phyloP scores from a whole-genome alignment of 2,113 vertebrate species.

The Bujurquina vittata region DNA sequence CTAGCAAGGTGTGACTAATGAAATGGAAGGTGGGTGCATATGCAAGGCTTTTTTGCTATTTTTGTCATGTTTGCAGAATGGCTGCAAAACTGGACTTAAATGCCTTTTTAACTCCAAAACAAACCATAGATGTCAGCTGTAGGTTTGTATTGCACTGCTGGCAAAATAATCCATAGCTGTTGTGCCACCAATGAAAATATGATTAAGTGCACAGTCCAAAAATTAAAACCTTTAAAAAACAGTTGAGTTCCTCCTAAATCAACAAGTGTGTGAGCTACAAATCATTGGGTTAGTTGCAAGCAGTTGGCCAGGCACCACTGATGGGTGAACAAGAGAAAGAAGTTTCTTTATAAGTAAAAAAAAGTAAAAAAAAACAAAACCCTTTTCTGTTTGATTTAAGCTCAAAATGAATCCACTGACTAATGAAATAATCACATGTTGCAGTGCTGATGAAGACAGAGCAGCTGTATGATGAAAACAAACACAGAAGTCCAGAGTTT shows the following conservation, averaged over 20 bases:
- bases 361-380: neutral
- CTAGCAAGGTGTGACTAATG: neutral
- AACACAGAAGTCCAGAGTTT: conserved; percentile 7
- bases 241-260: neutral
- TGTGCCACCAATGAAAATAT: neutral
- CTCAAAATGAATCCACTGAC: neutral
- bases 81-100: neutral
- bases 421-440: neutral
- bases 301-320: too few species aligned
- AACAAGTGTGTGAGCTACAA: neutral
- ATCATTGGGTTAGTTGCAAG: neutral
- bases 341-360: too few species aligned
- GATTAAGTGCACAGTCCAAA: neutral
- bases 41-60: neutral
- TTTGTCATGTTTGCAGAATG: too few species aligned
- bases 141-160: neutral
- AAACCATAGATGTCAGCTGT: neutral
- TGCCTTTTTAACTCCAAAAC: neutral
- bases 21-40: neutral
- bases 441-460: neutral
- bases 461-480: conserved; percentile 14
- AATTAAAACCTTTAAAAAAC: neutral
- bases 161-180: neutral
- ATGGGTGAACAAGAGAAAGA: too few species aligned
- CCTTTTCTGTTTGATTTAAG: neutral